Conservation (phyloP, 2,888 invertebrate genomes). For the Rhingia campestris region DNA sequence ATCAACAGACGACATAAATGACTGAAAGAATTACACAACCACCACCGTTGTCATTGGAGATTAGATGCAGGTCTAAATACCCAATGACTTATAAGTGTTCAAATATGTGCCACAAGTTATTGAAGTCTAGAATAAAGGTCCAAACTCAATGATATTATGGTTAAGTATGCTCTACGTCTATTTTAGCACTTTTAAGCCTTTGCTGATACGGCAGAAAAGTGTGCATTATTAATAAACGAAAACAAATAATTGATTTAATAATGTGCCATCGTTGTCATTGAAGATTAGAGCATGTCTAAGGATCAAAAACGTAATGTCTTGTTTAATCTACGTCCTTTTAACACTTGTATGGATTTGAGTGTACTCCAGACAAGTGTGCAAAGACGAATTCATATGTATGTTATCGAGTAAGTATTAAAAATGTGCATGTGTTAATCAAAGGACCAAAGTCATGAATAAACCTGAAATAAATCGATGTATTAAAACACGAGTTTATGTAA, state of each 20-base stretch:
- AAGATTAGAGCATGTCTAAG: background rate
- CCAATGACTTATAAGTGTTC: background rate
- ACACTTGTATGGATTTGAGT: slow-evolving; percentile 32
- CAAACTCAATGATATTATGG: slow-evolving; percentile 24
- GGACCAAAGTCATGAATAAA: slow-evolving; percentile 16
- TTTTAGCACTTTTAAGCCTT: slow-evolving; percentile 50
- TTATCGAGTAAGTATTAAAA: too few species aligned
- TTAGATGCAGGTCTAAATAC: background rate
- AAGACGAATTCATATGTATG: slow-evolving; percentile 1
- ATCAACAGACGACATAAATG: slow-evolving; percentile 28
- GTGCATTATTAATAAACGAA: slow-evolving; percentile 55
- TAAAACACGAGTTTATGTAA: slow-evolving; percentile 29
- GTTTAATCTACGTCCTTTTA: slow-evolving; percentile 34
- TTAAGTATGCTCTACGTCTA: slow-evolving; percentile 43
- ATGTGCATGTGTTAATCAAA: slow-evolving; percentile 42
- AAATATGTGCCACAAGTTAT: slow-evolving; percentile 5
- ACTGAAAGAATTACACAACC: too few species aligned
- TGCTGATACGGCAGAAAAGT: slow-evolving; percentile 29
- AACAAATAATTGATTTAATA: background rate
- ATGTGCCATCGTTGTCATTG: slow-evolving; percentile 19
- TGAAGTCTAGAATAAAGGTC: too few species aligned
- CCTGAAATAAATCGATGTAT: background rate
- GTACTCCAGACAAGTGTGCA: slow-evolving; percentile 49
- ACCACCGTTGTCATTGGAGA: background rate
- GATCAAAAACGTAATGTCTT: background rate